Evolutionary conservation across 2,797 vertebrate genomes (phyloP), one percentile per base, ranked within the genome.

Genomic region (Anas capensis): DNA sequence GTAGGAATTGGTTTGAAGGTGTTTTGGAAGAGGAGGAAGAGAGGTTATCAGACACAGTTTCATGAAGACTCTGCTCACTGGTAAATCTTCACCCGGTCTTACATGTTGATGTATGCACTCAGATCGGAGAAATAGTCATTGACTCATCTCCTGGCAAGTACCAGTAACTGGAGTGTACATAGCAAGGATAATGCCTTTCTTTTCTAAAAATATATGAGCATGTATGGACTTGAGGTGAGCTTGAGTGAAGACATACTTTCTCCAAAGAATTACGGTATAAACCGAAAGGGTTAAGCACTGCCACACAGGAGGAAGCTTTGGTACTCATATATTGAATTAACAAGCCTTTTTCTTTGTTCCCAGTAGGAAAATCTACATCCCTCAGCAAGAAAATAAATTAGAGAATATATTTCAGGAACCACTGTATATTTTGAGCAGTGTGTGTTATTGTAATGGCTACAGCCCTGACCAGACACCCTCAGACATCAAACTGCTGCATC

Each of bases 401-500:
- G 49, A n/a, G 49, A 80, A 71, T 71, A 6, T 82, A 49, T 82
- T 88, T 86, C 54, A 77, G 69, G 61, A 92, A 20, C 60, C 10
- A 38, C 2, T 1, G 27, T n/a, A 2, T 87, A 13, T 88, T 83
- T 76, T 82, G 84, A 48, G 68, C 24, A 61, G 26, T 57, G 8
- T 17, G 4, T 72, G 17, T 75, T 36, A 33, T 8, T 61, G 15
- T 62, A 60, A 61, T 51, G 46, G 34, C 58, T 88, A 36, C 72
- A 77, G 56, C 64, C 73, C 68, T 88, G 70, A 68, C 83, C 62
- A 92, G 89, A 86, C 86, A 44, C 36, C 73, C 81, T 48, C 70
- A 96, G 78, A 95, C 93, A 94, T 94, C 83, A 92, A 66, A 75
- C 82, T 92, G 73, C 51, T 93, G 38, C 38, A 73, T 79, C 80